Conservation (phyloP, 2,888 invertebrate species). For the Euzophera pinguis region DNA sequence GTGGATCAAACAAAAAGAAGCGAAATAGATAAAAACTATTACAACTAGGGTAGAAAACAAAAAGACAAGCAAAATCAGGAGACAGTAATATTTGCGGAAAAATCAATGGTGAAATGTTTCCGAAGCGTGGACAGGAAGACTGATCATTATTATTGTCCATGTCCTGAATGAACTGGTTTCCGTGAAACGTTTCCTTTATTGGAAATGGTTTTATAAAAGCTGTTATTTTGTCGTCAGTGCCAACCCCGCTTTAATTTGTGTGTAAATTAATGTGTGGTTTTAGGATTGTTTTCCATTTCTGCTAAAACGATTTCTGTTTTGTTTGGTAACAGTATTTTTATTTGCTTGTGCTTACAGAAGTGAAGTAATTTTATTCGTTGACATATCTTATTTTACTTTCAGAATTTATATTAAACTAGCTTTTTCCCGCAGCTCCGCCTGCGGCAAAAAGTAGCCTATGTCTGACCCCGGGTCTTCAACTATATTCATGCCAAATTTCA, state of each 20-base stretch:
- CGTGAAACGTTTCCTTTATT: conserved; percentile 51
- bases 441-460: too few species aligned
- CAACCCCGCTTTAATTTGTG: conserved; percentile 41
- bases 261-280: conserved; percentile 13
- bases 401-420: too few species aligned
- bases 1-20: neutral
- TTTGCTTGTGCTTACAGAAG: neutral
- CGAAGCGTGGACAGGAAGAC: conserved; percentile 65
- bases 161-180: conserved; percentile 52
- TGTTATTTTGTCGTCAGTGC: conserved; percentile 60
- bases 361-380: too few species aligned
- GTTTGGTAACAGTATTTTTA: neutral
- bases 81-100: conserved; percentile 73
- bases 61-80: conserved; percentile 38
- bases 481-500: too few species aligned
- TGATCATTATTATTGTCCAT: conserved; percentile 69
- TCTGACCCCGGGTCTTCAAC: too few species aligned
- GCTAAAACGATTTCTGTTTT: neutral
- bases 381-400: too few species aligned
- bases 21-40: neutral
- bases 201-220: conserved; percentile 64
- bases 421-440: too few species aligned
- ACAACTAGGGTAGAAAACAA: conserved; percentile 14
- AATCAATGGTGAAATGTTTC: conserved; percentile 74
- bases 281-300: neutral